Conservation (phyloP, 1,140 invertebrate species). For the Trichonephila clavata region DNA sequence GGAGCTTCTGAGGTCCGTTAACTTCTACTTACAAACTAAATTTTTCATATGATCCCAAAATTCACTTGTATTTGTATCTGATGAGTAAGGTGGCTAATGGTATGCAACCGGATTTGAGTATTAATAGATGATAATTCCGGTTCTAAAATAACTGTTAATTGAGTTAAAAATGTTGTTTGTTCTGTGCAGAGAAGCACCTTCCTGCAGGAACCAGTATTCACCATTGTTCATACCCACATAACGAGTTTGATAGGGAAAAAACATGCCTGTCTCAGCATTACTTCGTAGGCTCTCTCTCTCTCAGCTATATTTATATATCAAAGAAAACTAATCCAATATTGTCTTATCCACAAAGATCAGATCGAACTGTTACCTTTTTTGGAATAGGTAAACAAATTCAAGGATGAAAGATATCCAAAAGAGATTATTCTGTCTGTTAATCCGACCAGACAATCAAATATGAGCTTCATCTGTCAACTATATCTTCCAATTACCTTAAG, state of each 20-base stretch:
- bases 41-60: not conserved
- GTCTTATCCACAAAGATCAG: not conserved
- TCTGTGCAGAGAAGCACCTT: not conserved
- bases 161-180: not conserved
- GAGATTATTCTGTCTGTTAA: not conserved
- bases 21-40: not conserved
- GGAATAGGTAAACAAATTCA: conserved; percentile 1
- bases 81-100: not conserved
- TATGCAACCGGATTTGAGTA: not conserved
- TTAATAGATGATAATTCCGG: not conserved
- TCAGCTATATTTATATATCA: not conserved
- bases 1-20: not conserved
- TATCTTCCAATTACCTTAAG: not conserved
- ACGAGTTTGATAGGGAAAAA: too few species aligned
- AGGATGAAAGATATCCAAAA: not conserved
- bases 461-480: not conserved
- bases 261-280: not conserved
- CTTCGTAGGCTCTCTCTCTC: too few species aligned
- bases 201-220: not conserved
- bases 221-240: not conserved
- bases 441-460: conserved; percentile 16
- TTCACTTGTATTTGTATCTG: not conserved
- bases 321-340: not conserved
- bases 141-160: not conserved
- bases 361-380: not conserved